phyloP scores from a whole-genome alignment of 2,113 vertebrate species.

The Eurypyga helias region DNA sequence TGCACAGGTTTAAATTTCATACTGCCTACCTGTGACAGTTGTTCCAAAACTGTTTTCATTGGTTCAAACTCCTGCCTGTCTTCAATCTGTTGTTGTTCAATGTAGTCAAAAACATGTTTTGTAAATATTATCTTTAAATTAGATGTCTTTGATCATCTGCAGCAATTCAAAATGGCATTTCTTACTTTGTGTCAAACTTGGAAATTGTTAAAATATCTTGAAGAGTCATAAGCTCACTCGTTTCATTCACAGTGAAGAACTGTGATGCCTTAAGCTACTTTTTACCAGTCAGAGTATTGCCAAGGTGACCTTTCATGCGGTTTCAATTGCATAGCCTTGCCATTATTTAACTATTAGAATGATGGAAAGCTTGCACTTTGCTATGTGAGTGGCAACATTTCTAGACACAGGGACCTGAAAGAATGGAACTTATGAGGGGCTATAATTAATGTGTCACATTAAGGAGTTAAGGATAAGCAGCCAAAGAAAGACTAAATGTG shows the following conservation, averaged over 20 bases:
- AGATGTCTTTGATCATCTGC: neutral
- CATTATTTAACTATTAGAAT: slow-evolving; percentile 74
- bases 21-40: neutral
- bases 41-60: neutral
- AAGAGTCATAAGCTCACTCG: slow-evolving; percentile 46
- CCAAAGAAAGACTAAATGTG: slow-evolving; percentile 26
- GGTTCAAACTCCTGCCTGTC: neutral
- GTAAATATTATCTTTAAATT: neutral
- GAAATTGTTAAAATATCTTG: slow-evolving; percentile 44
- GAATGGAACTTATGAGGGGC: slow-evolving; percentile 1
- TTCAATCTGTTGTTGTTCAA: neutral
- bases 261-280: slow-evolving; percentile 57
- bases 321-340: slow-evolving; percentile 65
- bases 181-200: slow-evolving; percentile 35
- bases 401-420: slow-evolving; percentile 16
- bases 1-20: neutral
- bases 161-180: slow-evolving; percentile 5
- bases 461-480: slow-evolving; percentile 52
- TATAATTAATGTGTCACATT: slow-evolving; percentile 62
- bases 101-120: neutral
- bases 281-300: slow-evolving; percentile 25
- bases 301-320: slow-evolving; percentile 78
- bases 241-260: slow-evolving; percentile 46
- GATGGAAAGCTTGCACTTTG: slow-evolving; percentile 69
- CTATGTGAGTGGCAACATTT: slow-evolving; percentile 69